Evolutionary conservation across 2,888 invertebrate genomes (phyloP).

Genomic region (Zygaena filipendulae): DNA sequence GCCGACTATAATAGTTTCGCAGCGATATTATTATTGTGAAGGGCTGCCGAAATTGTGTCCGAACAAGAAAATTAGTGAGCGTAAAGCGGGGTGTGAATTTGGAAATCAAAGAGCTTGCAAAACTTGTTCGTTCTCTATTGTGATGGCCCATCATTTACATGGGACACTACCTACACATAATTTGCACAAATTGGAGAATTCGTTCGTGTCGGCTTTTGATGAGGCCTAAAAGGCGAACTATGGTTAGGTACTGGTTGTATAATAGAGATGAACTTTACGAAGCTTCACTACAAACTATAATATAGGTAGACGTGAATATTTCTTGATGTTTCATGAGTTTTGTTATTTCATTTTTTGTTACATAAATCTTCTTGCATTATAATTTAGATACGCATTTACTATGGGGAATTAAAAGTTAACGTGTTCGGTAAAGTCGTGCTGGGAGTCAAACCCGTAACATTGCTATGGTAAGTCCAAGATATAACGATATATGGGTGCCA

Average conservation of each 20-base stretch:
- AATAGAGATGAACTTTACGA: neutral
- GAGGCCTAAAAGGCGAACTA: conserved; percentile 20
- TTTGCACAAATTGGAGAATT: conserved; percentile 33
- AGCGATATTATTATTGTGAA: conserved; percentile 63
- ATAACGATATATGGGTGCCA: conserved; percentile 58
- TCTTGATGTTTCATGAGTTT: no score
- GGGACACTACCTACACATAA: conserved; percentile 50
- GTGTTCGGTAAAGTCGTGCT: no score
- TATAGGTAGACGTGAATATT: no score
- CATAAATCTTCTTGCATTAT: no score
- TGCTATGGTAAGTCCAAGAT: no score
- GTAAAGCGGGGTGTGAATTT: conserved; percentile 67
- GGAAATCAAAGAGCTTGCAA: conserved; percentile 57
- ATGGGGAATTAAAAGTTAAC: no score
- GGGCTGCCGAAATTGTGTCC: conserved; percentile 60
- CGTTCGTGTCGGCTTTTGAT: conserved; percentile 33
- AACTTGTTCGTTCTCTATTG: conserved; percentile 53
- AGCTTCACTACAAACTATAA: no score
- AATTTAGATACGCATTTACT: no score
- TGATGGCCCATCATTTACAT: conserved; percentile 57
- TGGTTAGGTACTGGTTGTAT: conserved; percentile 1
- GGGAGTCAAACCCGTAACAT: no score
- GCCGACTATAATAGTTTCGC: conserved; percentile 66
- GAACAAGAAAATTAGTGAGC: conserved; percentile 69
- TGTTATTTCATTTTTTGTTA: no score